phyloP scores from a whole-genome alignment of 2,113 vertebrate species.

The Chlorodrepanis virens region DNA sequence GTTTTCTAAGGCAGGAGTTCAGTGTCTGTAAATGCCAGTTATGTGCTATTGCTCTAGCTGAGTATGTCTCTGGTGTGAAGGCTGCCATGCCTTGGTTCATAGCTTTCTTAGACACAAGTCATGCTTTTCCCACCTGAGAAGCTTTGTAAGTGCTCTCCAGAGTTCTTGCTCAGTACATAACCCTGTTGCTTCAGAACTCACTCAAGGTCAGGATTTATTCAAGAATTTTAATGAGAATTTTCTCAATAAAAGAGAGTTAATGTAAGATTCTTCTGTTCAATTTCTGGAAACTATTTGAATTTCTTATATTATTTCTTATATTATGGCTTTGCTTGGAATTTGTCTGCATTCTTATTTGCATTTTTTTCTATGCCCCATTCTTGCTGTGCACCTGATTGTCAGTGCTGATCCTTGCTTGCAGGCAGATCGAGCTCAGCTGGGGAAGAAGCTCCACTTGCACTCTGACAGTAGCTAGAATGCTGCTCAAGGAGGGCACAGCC shows the following conservation, averaged over 20 bases:
- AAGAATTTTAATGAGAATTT: constrained; percentile 32
- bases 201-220: constrained; percentile 70
- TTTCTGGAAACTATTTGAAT: neutral
- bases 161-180: constrained; percentile 16
- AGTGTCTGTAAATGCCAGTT: neutral
- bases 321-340: neutral
- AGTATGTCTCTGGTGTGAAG: neutral
- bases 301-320: neutral
- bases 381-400: accelerated
- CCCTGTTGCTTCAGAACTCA: constrained; percentile 71
- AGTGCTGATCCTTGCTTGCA: neutral
- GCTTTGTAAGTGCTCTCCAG: neutral
- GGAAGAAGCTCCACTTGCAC: neutral
- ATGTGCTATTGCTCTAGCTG: neutral
- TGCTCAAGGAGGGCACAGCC: neutral
- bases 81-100: neutral
- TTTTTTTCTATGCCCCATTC: accelerated
- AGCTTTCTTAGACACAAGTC: neutral
- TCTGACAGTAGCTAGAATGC: neutral
- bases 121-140: neutral
- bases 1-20: constrained; percentile 18
- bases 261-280: neutral
- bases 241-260: neutral
- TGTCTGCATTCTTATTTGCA: neutral
- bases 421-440: neutral